These are phyloP conservation scores for Leucophenga montana DNA, from an alignment of 2,888 invertebrate species.

Conservation along the genomic window DNA sequence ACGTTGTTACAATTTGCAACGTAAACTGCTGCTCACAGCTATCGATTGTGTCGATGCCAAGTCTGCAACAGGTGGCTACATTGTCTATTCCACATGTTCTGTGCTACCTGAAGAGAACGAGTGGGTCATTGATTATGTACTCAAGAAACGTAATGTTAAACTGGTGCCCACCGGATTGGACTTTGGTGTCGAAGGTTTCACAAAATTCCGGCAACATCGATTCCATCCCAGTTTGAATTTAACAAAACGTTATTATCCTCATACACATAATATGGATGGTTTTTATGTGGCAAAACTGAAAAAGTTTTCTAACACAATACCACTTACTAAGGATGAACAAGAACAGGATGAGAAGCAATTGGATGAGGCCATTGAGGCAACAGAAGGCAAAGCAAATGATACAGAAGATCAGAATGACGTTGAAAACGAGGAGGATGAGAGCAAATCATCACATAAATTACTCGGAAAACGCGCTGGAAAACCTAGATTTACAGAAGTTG, in stretches of 20 bases:
- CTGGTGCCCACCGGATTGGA: conserved; percentile 93
- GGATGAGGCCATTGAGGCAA: conserved; percentile 59
- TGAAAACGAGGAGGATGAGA: conserved; percentile 46
- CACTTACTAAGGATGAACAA: conserved; percentile 72
- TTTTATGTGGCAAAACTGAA: conserved; percentile 99
- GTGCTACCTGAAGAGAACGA: conserved; percentile 99
- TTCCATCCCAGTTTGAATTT: conserved; percentile 93
- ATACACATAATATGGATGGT: conserved; percentile 99
- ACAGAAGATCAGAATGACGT: conserved; percentile 42
- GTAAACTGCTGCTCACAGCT: conserved; percentile 93
- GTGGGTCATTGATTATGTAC: conserved; percentile 94
- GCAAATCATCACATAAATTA: conserved; percentile 43
- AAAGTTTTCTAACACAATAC: conserved; percentile 90
- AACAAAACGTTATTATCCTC: conserved; percentile 95
- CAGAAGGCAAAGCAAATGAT: conserved; percentile 44
- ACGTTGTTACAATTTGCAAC: conserved; percentile 92
- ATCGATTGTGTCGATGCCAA: conserved; percentile 96
- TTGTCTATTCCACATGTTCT: conserved; percentile 99
- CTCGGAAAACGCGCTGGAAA: conserved; percentile 69
- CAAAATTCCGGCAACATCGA: conserved; percentile 86
- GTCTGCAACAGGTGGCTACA: conserved; percentile 92
- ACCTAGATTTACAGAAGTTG: conserved; percentile 62
- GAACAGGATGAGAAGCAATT: conserved; percentile 71
- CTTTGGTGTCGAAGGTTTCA: conserved; percentile 96
- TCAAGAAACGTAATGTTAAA: conserved; percentile 94